Percentiles rank a stretch among this genome's conserved stretches.
Evolutionary conservation across 2,797 vertebrate genomes (phyloP).

Genomic region (Dipus sagitta): DNA sequence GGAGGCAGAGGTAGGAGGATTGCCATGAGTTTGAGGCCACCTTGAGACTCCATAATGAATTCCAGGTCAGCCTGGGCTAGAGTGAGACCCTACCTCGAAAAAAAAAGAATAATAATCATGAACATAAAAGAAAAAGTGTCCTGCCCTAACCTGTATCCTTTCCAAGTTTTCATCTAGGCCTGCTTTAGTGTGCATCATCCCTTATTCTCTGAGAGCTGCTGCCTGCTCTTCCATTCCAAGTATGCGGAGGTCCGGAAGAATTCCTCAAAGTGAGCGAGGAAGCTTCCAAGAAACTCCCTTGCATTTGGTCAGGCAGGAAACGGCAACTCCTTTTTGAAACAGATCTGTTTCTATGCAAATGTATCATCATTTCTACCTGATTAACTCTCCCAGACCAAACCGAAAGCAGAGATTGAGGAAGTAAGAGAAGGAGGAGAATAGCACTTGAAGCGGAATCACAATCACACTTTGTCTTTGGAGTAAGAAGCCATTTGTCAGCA

Average conservation of each 20-base stretch:
- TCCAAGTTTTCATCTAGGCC: not conserved
- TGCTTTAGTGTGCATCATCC: not conserved
- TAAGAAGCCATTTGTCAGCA: constrained; percentile 82
- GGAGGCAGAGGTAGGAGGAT: too few species aligned
- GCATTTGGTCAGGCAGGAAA: constrained; percentile 36
- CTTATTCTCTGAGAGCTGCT: not conserved
- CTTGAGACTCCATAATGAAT: too few species aligned
- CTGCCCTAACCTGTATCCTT: not conserved
- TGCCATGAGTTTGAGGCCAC: too few species aligned
- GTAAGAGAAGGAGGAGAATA: not conserved
- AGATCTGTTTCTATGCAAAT: constrained; percentile 59
- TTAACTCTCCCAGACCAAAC: constrained; percentile 73
- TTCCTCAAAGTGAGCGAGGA: not conserved
- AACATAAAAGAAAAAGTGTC: not conserved
- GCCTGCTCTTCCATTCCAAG: not conserved
- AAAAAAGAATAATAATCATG: constrained; percentile 17
- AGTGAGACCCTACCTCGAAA: too few species aligned
- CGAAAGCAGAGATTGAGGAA: constrained; percentile 42
- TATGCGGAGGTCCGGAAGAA: not conserved
- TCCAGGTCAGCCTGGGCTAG: too few species aligned
- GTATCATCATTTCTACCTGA: constrained; percentile 65
- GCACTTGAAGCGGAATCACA: constrained; percentile 80
- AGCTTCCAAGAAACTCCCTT: not conserved
- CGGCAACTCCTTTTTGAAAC: not conserved
- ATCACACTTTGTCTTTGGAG: constrained; percentile 81